phyloP scores from a whole-genome alignment of 92 coral and sea anemone genomes.

The Hydrozoanthus gracilis region DNA sequence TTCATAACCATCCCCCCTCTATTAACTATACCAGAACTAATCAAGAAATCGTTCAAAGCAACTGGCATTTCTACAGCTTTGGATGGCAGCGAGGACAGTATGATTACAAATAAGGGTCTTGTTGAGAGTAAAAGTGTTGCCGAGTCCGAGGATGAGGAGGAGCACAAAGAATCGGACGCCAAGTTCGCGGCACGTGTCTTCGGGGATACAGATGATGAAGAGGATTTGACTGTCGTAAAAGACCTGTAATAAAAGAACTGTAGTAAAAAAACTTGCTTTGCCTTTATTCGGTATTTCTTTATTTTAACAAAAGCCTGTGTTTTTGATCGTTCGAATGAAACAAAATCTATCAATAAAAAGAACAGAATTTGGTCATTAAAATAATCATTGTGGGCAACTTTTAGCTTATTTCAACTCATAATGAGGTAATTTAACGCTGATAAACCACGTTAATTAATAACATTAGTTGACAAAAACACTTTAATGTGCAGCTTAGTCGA shows the following conservation, averaged over 20 bases:
- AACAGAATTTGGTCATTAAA: not conserved
- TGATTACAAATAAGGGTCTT: slow-evolving; percentile 10
- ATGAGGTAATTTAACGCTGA: too few relatives aligned
- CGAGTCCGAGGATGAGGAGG: slow-evolving; percentile 4
- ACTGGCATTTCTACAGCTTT: slow-evolving; percentile 19
- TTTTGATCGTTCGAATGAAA: not conserved
- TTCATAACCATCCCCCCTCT: too few relatives aligned
- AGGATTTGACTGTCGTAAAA: not conserved
- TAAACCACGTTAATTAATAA: too few relatives aligned
- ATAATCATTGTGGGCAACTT: too few relatives aligned
- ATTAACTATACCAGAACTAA: slow-evolving; percentile 28
- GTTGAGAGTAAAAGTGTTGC: slow-evolving; percentile 27
- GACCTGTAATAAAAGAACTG: not conserved
- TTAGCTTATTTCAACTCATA: too few relatives aligned
- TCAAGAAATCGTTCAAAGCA: slow-evolving; percentile 23
- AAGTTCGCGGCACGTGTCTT: slow-evolving; percentile 10
- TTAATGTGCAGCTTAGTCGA: too few relatives aligned
- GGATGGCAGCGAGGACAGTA: slow-evolving; percentile 16
- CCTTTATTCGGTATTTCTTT: slow-evolving; percentile 17
- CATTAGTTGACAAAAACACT: too few relatives aligned
- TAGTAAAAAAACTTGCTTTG: not conserved
- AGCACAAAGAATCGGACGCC: slow-evolving; percentile 6
- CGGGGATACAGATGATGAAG: slow-evolving; percentile 30
- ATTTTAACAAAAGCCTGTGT: slow-evolving; percentile 16
- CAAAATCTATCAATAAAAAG: not conserved